phyloP scores from a whole-genome alignment of 2,113 vertebrate species.

The Caranx melampygus region DNA sequence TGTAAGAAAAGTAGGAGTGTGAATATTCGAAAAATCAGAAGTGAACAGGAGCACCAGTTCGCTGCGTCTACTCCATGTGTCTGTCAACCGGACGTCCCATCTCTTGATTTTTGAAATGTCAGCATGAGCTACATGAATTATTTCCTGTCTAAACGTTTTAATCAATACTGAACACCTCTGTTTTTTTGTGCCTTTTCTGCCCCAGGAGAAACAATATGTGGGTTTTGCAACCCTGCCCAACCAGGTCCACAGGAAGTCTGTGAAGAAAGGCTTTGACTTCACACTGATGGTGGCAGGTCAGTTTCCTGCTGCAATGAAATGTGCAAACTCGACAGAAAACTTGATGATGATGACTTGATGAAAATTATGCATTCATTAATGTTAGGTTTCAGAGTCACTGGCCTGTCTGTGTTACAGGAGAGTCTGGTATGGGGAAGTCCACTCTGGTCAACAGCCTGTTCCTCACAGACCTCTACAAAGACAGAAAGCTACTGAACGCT shows the following conservation, averaged over 20 bases:
- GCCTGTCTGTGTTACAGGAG: conserved; percentile 84
- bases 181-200: conserved; percentile 60
- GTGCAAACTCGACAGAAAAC: background rate
- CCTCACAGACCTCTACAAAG: conserved; percentile 98
- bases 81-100: no score
- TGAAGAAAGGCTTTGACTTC: conserved; percentile 99
- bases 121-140: no score
- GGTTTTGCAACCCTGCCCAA: conserved; percentile 98
- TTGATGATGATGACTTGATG: no score
- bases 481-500: conserved; percentile 96
- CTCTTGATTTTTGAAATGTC: no score
- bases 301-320: conserved; percentile 5
- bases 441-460: conserved; percentile 98
- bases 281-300: conserved; percentile 98
- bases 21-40: no score
- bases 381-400: background rate
- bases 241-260: conserved; percentile 98
- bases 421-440: conserved; percentile 98
- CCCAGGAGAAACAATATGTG: conserved; percentile 97
- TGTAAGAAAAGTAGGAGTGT: no score
- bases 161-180: background rate
- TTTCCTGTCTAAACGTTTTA: background rate
- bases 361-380: no score
- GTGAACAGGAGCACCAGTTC: no score
- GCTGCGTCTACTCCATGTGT: no score